Evolutionary conservation across 2,113 vertebrate genomes (phyloP).

Genomic region (Holacanthus passer): DNA sequence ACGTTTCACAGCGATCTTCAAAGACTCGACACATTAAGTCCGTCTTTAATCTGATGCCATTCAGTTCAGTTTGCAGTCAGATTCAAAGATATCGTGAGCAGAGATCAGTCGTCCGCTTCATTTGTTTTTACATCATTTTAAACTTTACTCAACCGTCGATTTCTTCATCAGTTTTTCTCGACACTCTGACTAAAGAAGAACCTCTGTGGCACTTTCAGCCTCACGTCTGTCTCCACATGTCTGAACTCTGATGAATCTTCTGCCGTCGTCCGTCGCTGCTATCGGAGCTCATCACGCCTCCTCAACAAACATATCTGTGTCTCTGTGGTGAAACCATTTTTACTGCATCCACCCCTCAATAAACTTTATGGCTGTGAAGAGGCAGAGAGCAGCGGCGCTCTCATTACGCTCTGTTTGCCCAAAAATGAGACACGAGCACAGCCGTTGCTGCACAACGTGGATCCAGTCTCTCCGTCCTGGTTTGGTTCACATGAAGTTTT

Average conservation of each 20-base stretch:
- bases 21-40: too few relatives aligned
- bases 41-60: too few relatives aligned
- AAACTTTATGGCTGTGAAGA: slow-evolving; percentile 78
- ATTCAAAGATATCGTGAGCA: too few relatives aligned
- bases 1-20: too few relatives aligned
- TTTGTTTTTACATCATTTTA: too few relatives aligned
- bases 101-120: too few relatives aligned
- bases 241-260: background rate
- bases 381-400: slow-evolving; percentile 47
- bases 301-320: slow-evolving; percentile 74
- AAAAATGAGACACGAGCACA: slow-evolving; percentile 44
- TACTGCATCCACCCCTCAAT: slow-evolving; percentile 68
- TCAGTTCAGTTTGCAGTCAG: too few relatives aligned
- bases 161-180: too few relatives aligned
- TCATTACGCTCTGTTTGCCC: slow-evolving; percentile 69
- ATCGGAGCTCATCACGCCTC: slow-evolving; percentile 46
- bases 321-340: slow-evolving; percentile 77
- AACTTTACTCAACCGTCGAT: too few relatives aligned
- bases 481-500: background rate
- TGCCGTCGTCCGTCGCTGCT: slow-evolving; percentile 4
- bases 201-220: too few relatives aligned
- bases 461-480: background rate
- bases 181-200: background rate
- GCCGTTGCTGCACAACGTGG: slow-evolving; percentile 49
- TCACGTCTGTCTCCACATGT: background rate